Percentiles rank a stretch among this genome's conserved stretches.
Conservation (phyloP, 2,113 vertebrate species). For the Lontra canadensis region DNA sequence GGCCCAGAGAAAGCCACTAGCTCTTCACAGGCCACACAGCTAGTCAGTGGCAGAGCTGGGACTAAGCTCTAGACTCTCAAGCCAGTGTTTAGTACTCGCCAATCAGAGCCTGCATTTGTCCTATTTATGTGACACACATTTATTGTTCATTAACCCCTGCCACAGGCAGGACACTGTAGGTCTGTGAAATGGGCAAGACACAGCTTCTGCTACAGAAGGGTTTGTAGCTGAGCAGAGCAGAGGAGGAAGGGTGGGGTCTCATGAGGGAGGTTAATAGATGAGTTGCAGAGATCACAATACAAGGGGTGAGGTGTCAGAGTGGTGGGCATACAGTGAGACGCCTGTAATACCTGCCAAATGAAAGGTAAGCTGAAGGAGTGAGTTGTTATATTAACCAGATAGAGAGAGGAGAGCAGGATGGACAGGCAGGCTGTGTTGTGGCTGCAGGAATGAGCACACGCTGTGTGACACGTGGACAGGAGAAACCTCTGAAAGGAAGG, state of each 20-base stretch:
- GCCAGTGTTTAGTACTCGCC: background rate
- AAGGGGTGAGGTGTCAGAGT: background rate
- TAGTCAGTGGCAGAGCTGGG: background rate
- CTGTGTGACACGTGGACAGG: background rate
- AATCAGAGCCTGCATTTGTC: background rate
- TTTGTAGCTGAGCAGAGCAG: background rate
- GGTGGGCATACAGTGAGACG: rapidly evolving
- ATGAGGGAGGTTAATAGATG: background rate
- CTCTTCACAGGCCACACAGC: background rate
- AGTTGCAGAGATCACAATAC: background rate
- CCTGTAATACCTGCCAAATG: background rate
- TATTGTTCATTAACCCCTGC: background rate
- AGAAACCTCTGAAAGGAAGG: background rate
- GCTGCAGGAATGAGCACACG: background rate
- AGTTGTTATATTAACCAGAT: background rate
- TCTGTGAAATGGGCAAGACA: background rate
- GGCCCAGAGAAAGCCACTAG: background rate
- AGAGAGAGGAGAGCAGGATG: background rate
- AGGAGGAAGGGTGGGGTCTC: background rate
- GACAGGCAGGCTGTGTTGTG: background rate
- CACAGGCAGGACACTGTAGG: background rate
- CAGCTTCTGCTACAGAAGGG: background rate
- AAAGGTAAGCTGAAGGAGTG: background rate
- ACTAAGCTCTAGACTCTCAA: background rate
- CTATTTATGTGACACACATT: background rate